Conservation (phyloP, 1,140 invertebrate genomes). For the Drosophila navojoa region DNA sequence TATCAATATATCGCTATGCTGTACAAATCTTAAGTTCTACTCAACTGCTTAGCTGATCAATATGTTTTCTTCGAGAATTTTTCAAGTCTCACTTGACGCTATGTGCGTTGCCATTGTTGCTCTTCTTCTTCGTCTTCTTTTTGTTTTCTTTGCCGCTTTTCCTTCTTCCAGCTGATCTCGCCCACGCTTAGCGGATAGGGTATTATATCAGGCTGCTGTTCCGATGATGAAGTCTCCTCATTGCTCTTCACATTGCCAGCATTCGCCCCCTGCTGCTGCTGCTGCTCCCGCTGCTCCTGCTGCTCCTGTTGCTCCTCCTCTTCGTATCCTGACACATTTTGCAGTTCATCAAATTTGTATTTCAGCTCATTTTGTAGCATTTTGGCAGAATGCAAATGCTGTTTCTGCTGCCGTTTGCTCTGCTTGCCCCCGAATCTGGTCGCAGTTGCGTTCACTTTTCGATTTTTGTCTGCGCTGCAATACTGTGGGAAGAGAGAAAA, state of each 20-base stretch:
- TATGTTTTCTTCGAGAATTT: conserved; percentile 16
- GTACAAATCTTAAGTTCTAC: conserved; percentile 73
- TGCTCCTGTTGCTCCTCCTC: background rate
- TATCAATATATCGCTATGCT: conserved; percentile 63
- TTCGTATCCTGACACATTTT: background rate
- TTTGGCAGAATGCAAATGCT: conserved; percentile 50
- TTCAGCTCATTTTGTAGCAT: conserved; percentile 53
- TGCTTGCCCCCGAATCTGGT: conserved; percentile 50
- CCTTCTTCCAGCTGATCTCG: conserved; percentile 65
- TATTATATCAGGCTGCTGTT: conserved; percentile 79
- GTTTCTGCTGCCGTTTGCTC: conserved; percentile 29
- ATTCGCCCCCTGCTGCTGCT: conserved; percentile 7
- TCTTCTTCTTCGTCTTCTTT: conserved; percentile 32
- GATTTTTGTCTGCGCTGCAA: conserved; percentile 41
- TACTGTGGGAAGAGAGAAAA: conserved; percentile 25
- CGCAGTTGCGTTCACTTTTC: conserved; percentile 40
- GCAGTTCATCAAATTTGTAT: conserved; percentile 9
- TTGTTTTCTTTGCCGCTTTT: conserved; percentile 46
- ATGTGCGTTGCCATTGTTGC: conserved; percentile 58
- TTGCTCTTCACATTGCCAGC: conserved; percentile 33
- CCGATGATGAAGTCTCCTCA: conserved; percentile 60
- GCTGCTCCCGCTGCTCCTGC: conserved; percentile 17
- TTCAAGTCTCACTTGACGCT: conserved; percentile 45
- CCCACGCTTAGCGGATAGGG: conserved; percentile 74
- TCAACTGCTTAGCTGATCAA: conserved; percentile 39